Evolutionary conservation across 2,888 invertebrate species (phyloP), one percentile per base, ranked within the genome.

Genomic region (Tetrapedia diversipes): DNA sequence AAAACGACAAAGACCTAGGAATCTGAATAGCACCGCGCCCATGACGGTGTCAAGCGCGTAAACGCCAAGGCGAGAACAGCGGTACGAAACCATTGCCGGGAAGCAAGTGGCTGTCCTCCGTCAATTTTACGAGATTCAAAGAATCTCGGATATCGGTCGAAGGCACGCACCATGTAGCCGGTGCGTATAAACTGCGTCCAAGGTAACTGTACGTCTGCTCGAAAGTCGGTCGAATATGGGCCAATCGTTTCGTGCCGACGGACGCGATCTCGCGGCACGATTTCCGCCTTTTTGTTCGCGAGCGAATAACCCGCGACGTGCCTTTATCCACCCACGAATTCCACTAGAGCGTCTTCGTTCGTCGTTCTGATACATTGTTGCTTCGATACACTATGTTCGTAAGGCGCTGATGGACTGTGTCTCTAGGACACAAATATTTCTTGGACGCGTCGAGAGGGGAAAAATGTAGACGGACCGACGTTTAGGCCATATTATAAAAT

Each of bases 111-210:
- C 54, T 53, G 61, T 60, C 43, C 11, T 43, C 10, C 56, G 57
- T n/a, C n/a, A n/a, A 54, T 69, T 80, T 80, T 73, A 80, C 66
- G 80, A 80, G 76, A 66, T 63, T 49, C 53, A 16, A 39, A 45
- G 73, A 73, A 77, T 81, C 69, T 63, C 53, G 43, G 19, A 41
- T 37, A 39, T 63, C 59, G 41, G 39, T 19, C 19, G 63, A 56
- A 68, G 61, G 66, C 67, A 70, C 63, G 63, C 39, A 24, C 7
- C 41, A n/a, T n/a, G n/a, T n/a, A n/a, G 47, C 27, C 54, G 16
- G 27, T 51, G 49, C 60, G 65, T 64, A 47, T 39, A 41, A 51
- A 27, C 72, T 39, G 43, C 65, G 56, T 65, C 24, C 59, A 22
- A n/a, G 63, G 64, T 80, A 80, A 80, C 81, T 77, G 80, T 80